These are phyloP conservation scores for Bombyx mandarina DNA, from an alignment of 1,140 invertebrate genomes.

Conservation along the genomic window DNA sequence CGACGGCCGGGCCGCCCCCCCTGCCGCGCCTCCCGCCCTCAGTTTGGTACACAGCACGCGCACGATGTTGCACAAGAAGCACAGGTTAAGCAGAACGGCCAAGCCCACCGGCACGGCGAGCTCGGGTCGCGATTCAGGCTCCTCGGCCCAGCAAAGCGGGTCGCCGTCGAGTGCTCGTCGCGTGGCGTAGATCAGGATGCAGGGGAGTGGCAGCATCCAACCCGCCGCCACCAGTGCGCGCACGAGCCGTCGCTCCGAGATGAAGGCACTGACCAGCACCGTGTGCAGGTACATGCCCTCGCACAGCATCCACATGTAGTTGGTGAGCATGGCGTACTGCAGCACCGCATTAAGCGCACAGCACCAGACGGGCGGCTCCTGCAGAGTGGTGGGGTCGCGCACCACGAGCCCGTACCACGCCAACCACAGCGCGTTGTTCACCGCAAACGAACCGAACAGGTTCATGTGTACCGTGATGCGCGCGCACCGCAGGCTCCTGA, in stretches of 20 bases:
- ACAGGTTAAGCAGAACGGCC: slow-evolving; percentile 87
- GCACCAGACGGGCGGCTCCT: slow-evolving; percentile 79
- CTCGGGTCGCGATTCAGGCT: slow-evolving; percentile 77
- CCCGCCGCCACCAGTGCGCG: slow-evolving; percentile 87
- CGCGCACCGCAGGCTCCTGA: slow-evolving; percentile 81
- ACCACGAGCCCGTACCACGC: slow-evolving; percentile 76
- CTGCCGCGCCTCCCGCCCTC: slow-evolving; percentile 71
- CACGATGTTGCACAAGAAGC: slow-evolving; percentile 95
- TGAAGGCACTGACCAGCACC: slow-evolving; percentile 91
- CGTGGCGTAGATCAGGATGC: slow-evolving; percentile 78
- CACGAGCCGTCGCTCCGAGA: slow-evolving; percentile 86
- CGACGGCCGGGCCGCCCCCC: slow-evolving; percentile 74
- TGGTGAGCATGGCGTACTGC: slow-evolving; percentile 91
- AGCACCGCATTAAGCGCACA: slow-evolving; percentile 86
- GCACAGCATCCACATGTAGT: slow-evolving; percentile 96
- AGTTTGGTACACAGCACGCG: slow-evolving; percentile 92
- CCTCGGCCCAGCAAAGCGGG: slow-evolving; percentile 82
- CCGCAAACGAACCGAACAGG: slow-evolving; percentile 91
- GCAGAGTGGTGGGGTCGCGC: slow-evolving; percentile 62
- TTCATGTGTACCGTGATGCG: slow-evolving; percentile 95
- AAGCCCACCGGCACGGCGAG: slow-evolving; percentile 84
- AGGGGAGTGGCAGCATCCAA: slow-evolving; percentile 85
- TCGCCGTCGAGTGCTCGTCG: slow-evolving; percentile 54
- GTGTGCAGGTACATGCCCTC: slow-evolving; percentile 96
- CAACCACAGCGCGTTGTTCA: slow-evolving; percentile 81